Base-by-base conservation (phyloP, 1,140 invertebrate genomes). In the Goniozus legneri region DNA sequence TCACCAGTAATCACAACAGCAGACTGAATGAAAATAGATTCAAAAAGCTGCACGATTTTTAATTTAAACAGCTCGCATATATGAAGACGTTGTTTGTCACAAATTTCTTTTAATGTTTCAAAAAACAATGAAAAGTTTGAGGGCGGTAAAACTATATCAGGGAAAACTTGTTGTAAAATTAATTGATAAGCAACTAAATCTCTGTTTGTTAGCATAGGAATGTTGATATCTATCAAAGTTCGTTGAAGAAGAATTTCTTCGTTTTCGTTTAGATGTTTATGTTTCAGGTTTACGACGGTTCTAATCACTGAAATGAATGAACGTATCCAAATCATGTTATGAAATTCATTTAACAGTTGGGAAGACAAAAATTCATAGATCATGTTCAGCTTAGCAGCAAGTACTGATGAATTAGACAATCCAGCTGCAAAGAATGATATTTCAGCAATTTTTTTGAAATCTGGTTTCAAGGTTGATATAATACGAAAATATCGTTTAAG, bases 401-500 rank as follows among this genome's bases (percentile, higher is more conserved):
- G 67, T 8, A 74, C 75, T 31, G 77, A 73, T 6, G 82, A 81
- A 44, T 79, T 68, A 0, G 77, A 59, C 62, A 87, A 88, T 27
- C 86, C 86, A 52, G 73, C 80, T 0, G 85, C 83, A 56, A 82
- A 84, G 3, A 88, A 65, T 8, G 77, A 77, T 31, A 87, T 77
- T 69, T 87, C 83, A 15, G 79, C 77, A 60, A 88, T 87, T 61
- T 80, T 73, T 8, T 77, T 74, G 49, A 82, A 78, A 65, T 89
- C 84, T 6, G 85, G 85, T 10, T 80, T 76, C 76, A 84, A 81
- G 79, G 87, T 84, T 10, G 84, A 80, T 3, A 87, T 79, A 13
- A 80, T 82, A 47, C 85, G 75, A 64, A 88, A 88, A 22, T 86
- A 65, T 7, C 79, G 71, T 65, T 82, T 86, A 2, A 84, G 68